phyloP scores from a whole-genome alignment of 2,888 invertebrate genomes.

The Strigamia crassipes region DNA sequence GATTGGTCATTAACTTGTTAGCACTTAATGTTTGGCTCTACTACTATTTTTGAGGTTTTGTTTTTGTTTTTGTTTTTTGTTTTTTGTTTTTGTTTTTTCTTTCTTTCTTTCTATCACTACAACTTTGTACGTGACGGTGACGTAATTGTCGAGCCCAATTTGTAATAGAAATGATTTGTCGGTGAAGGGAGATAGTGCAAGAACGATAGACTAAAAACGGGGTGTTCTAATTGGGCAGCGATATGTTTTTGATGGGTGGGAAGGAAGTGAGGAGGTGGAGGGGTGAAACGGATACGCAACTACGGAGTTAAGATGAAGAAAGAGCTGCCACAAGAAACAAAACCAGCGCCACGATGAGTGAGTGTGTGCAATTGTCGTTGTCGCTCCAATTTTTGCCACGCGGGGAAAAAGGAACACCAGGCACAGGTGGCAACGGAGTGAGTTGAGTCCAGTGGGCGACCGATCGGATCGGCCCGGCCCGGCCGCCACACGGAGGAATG shows the following conservation, averaged over 20 bases:
- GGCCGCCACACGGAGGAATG: not conserved
- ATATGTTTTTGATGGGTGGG: conserved; percentile 12
- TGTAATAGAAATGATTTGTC: conserved; percentile 39
- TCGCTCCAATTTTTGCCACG: conserved; percentile 21
- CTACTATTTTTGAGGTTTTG: not conserved
- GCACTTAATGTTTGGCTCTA: conserved; percentile 23
- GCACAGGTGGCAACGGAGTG: conserved; percentile 45
- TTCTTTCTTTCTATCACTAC: not conserved
- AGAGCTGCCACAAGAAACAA: conserved; percentile 34
- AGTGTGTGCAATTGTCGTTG: not conserved
- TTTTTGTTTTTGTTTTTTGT: not conserved
- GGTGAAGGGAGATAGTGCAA: conserved; percentile 27
- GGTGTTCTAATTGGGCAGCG: conserved; percentile 34
- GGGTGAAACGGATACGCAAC: conserved; percentile 17
- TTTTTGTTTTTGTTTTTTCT: not conserved
- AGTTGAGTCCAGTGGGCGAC: conserved; percentile 28
- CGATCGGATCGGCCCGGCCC: not conserved
- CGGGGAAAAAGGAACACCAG: conserved; percentile 43
- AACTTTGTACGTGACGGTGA: conserved; percentile 31
- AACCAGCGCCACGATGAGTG: conserved; percentile 31
- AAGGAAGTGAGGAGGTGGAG: not conserved
- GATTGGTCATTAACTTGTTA: conserved; percentile 22
- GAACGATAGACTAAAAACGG: conserved; percentile 19
- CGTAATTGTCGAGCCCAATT: conserved; percentile 29
- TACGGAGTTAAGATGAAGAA: conserved; percentile 36